Base-by-base conservation (phyloP, 2,888 invertebrate species). In the Zaprionus lineosus region DNA sequence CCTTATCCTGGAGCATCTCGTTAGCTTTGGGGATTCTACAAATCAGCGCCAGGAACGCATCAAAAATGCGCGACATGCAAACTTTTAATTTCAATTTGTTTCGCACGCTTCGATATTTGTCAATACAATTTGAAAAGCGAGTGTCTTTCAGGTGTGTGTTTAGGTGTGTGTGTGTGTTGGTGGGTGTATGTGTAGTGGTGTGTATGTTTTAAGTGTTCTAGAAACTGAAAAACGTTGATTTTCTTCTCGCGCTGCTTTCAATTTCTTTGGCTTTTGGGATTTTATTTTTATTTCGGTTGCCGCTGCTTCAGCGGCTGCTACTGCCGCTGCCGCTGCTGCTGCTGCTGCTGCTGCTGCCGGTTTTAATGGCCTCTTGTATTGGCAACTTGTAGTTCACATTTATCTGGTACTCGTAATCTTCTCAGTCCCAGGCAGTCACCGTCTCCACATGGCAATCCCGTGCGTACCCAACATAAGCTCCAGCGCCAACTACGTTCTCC, bases 401-500 rank as follows among this genome's bases (percentile, higher is more conserved):
- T 87, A 87, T 87, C 87, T 84, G 79, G 74, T 69, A 75, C 74
- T 82, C 70, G 84, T 86, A 84, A 87, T 87, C 87, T 87, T 70
- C 34, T 55, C 66, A 61, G 66, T 47, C 50, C 63, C 57, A 41
- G 26, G 18, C 53, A 39, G 47, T 52, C 40, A 33, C 29, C 28
- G 55, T 63, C 63, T 59, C 69, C 73, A 57, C 61, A 69, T 61
- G 47, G 66, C 65, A 63, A 57, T 55, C 57, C 63, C 64, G 55
- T 71, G 74, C 72, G 74, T 74, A 74, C 63, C 65, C 56, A 58
- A 48, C 61, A 43, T 39, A 53, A 56, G 58, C 58, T 44, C 37
- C 63, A 63, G 64, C 64, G 58, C 64, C 64, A 65, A 58, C 64
- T 39, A 52, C 65, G 51, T 39, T 43, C 59, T 40, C n/a, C n/a